Evolutionary conservation across 2,797 vertebrate species (phyloP), one percentile per base, ranked within the genome.

Genomic region (Sebastes itinus): DNA sequence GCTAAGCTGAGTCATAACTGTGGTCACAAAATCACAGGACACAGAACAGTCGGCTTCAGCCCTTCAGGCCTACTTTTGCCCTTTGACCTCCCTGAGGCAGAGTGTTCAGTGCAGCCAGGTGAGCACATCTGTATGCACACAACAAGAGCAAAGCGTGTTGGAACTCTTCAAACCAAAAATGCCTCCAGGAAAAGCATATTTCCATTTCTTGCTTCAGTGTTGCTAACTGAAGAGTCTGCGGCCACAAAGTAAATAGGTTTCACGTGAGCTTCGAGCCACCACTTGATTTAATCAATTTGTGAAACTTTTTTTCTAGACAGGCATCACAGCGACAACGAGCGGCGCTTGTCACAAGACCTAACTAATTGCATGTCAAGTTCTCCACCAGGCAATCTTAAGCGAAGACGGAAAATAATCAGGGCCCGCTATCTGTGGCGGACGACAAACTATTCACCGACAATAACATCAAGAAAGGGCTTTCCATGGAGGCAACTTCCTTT

Each of bases 401-500:
- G 4, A 67, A 60, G 82, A 83, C 4, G 22, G 78, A 85, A 91
- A 83, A 92, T 88, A 91, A 95, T 93, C 90, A 88, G 7, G 63
- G 83, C 38, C 77, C 78, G 84, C 86, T 89, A 95, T 96, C 95
- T 92, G 84, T 64, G 63, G 85, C 77, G 78, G 91, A 93, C 81
- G 72, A 92, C 90, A 92, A 94, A 91, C 84, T 84, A 84, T 87
- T 85, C 88, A 84, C 85, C 66, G 87, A 93, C 94, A 96, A 95
- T 89, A 95, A 94, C 93, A 95, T 93, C 90, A 91, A 91, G 87
- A 91, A 80, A 83, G 85, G 81, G 83, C 72, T 77, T 78, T 28
- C 63, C 89, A 92, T 84, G 82, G 72, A 83, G 88, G 81, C 85
- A 62, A 93, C 93, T 95, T 96, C 94, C 95, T 94, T 88, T 64